A percentile compares a stretch with the other conserved stretches of the same genome.
These are phyloP conservation scores for Clytia hemisphaerica DNA, from an alignment of 30 jellyfish, hydroid and myxozoan genomes.

Conservation along the genomic window DNA sequence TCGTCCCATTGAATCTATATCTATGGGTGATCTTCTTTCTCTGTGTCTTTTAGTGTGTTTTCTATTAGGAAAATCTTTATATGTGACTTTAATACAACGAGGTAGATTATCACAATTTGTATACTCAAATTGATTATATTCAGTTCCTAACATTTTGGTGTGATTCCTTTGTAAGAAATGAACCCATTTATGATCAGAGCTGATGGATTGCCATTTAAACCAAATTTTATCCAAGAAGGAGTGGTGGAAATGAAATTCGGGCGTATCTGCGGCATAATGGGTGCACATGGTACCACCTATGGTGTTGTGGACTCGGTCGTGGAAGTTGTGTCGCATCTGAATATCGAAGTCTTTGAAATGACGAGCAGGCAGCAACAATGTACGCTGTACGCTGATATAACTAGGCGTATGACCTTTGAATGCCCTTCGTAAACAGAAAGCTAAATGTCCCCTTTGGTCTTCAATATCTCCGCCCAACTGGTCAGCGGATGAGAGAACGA, in stretches of 20 bases:
- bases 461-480: conserved; percentile 35
- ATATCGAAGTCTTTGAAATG: conserved; percentile 61
- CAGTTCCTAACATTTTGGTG: conserved; percentile 63
- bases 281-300: conserved; percentile 97
- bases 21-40: conserved; percentile 13
- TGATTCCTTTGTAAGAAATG: conserved; percentile 28
- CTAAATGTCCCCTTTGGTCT: conserved; percentile 35
- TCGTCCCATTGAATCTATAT: conserved; percentile 30
- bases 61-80: conserved; percentile 46
- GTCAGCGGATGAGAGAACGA: conserved; percentile 48
- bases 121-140: conserved; percentile 42
- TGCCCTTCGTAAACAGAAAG: conserved; percentile 70
- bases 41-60: conserved; percentile 22
- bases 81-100: conserved; percentile 57
- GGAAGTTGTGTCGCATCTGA: conserved; percentile 66
- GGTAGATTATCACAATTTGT: conserved; percentile 73
- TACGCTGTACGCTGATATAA: conserved; percentile 28
- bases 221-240: conserved; percentile 83
- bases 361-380: conserved; percentile 41
- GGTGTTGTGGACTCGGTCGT: conserved; percentile 68
- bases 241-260: conserved; percentile 86
- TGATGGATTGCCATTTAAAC: conserved; percentile 79
- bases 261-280: conserved; percentile 87
- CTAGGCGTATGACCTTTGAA: conserved; percentile 56
- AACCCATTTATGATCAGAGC: conserved; percentile 55